Evolutionary conservation across 1,140 invertebrate genomes (phyloP), one percentile per base, ranked within the genome.

Genomic region (Musca domestica): DNA sequence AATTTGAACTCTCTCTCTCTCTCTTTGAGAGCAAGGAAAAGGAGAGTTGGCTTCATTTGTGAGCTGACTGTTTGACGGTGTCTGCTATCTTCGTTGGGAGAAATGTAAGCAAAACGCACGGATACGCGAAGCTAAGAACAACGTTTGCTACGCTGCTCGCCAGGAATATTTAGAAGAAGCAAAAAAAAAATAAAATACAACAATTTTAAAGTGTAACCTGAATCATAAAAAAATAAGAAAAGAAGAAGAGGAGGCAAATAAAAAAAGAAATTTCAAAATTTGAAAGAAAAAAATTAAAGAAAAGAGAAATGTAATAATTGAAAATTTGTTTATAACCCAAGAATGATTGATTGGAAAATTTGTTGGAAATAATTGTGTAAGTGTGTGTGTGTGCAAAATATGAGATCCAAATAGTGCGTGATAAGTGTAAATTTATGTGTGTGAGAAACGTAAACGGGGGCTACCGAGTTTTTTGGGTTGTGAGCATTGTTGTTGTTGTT

Each of bases 61-160:
- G 27, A 30, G 3, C 3, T 41, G 34, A 5, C 34, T 41, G 34
- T 41, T 41, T 7, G 12, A 5, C 5, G 34, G 34, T 61, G 27
- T 10, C 4, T 41, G 41, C 9, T 61, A 51, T 27, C 23, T 27
- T 14, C 17, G 4, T 19, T 41, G 56, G 19, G 56, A 34, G 56
- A 61, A 61, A 61, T 61, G 27, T 41, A 61, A 61, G 56, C 56
- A 61, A 61, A 61, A 61, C 56, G 56, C 56, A 61, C 27, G 56
- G 30, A 61, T 61, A 61, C 56, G 56, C 27, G 56, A 61, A 61
- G 17, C 27, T 20, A 61, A 34, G 17, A 22, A 61, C 56, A 61
- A 20, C 56, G 56, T 61, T 41, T 41, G 5, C 6, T 7, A 41
- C 34, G 5, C 34, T 41, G 5, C 34, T 41, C 34, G 34, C 34